Evolutionary conservation across 2,888 invertebrate genomes (phyloP), one percentile per base, ranked within the genome.

Genomic region (Serripes groenlandicus): DNA sequence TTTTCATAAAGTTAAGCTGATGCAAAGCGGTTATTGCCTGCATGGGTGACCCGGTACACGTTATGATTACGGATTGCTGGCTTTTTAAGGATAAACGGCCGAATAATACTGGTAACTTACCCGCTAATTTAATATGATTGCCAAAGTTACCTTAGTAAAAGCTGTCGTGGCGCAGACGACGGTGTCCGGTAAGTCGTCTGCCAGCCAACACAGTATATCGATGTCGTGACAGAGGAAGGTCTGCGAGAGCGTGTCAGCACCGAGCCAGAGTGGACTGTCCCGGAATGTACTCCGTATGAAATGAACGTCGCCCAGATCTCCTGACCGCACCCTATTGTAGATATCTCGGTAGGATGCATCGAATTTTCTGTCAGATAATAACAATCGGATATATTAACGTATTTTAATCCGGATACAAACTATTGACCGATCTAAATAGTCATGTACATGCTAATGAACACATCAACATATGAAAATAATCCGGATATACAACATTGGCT

Each of bases 161-260:
- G 82, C 80, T 34, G 85, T 66, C 18, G 64, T 75, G 28, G 79
- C 32, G 32, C 80, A 80, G 32, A 83, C 77, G 7, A 83, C 82
- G n/a, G 62, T 81, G 3, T 82, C 82, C 3, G 85, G 85, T 23
- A 82, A 69, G 52, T 64, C 72, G 42, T 80, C 83, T 11, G 80
- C 76, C 28, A 86, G 70, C 85, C 85, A 86, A 30, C 80, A 80
- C 21, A 82, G 23, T 18, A 83, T 81, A 49, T 83, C 83, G 28
- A 81, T 75, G 42, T 81, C 86, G 34, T 83, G 86, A 34, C 79
- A 76, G 3, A 86, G 72, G 62, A 83, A 81, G 4, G 81, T 86
- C 66, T 83, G 81, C 9, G 81, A 54, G 5, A 83, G 49, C 3
- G 79, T 77, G n/a, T 75, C 52, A 0, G 83, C 78, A 7, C 85